These are phyloP conservation scores for Cebus imitator DNA, from an alignment of 2,113 vertebrate species.

Conservation along the genomic window DNA sequence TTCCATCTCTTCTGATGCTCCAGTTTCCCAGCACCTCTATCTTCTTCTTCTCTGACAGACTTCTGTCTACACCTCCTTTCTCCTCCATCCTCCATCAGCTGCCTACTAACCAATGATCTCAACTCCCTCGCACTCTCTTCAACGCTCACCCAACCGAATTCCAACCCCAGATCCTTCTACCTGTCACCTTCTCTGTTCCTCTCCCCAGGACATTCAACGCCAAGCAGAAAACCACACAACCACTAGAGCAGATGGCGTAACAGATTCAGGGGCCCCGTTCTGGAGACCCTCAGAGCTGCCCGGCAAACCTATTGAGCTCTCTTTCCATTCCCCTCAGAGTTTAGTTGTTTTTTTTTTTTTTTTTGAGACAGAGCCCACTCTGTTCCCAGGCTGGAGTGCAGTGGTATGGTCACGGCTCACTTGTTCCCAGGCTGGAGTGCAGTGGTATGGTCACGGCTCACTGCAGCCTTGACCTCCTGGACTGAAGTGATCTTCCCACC, in stretches of 20 bases:
- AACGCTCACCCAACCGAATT: background rate
- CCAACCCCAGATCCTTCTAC: background rate
- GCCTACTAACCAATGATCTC: background rate
- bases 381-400: too few relatives aligned
- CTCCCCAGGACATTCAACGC: background rate
- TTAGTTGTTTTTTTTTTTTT: too few relatives aligned
- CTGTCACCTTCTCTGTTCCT: background rate
- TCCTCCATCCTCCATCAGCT: background rate
- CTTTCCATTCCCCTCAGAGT: background rate
- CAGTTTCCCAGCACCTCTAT: background rate
- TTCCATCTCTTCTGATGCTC: background rate
- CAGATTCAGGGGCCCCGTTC: background rate
- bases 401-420: too few relatives aligned
- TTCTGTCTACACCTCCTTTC: background rate
- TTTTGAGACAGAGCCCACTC: too few relatives aligned
- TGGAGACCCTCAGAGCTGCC: background rate
- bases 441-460: too few relatives aligned
- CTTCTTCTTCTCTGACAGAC: background rate
- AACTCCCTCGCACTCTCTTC: background rate
- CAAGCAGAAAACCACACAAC: background rate
- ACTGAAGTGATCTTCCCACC: too few relatives aligned
- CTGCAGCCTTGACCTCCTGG: too few relatives aligned
- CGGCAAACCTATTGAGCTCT: background rate
- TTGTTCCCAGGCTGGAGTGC: too few relatives aligned
- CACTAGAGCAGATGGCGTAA: background rate